Conservation (phyloP, 1,140 invertebrate species). For the Augochlora pura region DNA sequence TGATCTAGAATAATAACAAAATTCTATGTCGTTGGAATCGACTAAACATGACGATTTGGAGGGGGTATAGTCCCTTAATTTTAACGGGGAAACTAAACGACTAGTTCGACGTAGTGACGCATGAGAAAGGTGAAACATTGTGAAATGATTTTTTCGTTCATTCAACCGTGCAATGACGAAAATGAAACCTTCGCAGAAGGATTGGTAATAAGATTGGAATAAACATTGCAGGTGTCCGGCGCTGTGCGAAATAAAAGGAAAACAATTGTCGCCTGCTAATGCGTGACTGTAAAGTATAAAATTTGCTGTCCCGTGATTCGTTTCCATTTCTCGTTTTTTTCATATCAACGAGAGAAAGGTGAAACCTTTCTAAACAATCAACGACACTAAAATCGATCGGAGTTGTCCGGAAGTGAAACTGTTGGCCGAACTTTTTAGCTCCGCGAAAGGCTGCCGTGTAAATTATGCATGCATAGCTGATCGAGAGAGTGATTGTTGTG, state of each 20-base stretch:
- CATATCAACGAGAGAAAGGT: constrained; percentile 1
- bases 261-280: not conserved
- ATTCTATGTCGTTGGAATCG: too few species aligned
- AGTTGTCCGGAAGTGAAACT: constrained; percentile 19
- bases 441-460: not conserved
- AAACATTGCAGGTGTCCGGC: constrained; percentile 11
- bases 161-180: not conserved
- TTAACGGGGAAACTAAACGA: not conserved
- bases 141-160: constrained; percentile 1
- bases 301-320: not conserved
- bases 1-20: too few species aligned
- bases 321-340: constrained; percentile 2
- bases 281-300: not conserved
- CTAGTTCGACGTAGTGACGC: not conserved
- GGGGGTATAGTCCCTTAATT: too few species aligned
- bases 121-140: constrained; percentile 1
- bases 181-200: not conserved
- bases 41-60: too few species aligned
- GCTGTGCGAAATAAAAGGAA: not conserved
- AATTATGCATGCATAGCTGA: not conserved
- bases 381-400: constrained; percentile 16
- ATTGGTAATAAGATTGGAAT: not conserved
- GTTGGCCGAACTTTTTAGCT: not conserved
- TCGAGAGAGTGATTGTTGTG: not conserved
- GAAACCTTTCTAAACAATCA: constrained; percentile 11